Evolutionary conservation across 2,888 invertebrate species (phyloP).

Genomic region (Thymelicus lineola): DNA sequence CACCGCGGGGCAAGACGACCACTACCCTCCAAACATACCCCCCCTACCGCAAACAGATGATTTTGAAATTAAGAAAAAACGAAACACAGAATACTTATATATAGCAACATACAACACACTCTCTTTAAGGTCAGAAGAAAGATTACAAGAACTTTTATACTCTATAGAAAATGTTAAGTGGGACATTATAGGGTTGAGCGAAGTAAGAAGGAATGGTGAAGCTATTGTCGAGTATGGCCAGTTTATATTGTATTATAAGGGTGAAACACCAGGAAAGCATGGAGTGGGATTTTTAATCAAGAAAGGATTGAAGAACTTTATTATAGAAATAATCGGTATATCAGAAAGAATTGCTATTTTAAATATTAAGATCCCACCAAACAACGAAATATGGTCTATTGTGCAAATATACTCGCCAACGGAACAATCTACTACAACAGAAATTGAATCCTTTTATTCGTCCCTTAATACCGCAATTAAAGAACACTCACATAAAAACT

Average conservation of each 20-base stretch:
- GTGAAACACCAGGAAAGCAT: conserved; percentile 35
- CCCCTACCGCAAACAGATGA: too few relatives aligned
- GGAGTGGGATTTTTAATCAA: conserved; percentile 45
- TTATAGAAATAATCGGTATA: conserved; percentile 39
- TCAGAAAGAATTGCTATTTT: conserved; percentile 43
- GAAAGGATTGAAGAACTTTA: conserved; percentile 36
- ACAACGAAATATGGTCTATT: conserved; percentile 27
- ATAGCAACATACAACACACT: conserved; percentile 12
- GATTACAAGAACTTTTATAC: conserved; percentile 31
- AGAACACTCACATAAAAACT: conserved; percentile 35
- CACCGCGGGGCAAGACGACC: conserved; percentile 42
- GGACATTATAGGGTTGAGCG: conserved; percentile 41
- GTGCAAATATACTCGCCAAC: conserved; percentile 41
- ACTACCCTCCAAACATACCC: conserved; percentile 38
- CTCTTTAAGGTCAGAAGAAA: conserved; percentile 20
- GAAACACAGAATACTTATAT: not conserved
- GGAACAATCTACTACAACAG: conserved; percentile 5
- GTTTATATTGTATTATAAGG: conserved; percentile 42
- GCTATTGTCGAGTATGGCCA: conserved; percentile 41
- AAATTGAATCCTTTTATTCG: conserved; percentile 17
- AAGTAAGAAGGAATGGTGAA: conserved; percentile 40
- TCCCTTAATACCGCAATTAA: too few relatives aligned
- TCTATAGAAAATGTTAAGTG: conserved; percentile 40
- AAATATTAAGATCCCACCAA: conserved; percentile 36
- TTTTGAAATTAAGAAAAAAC: not conserved